Evolutionary conservation across 2,888 invertebrate genomes (phyloP), one percentile per base, ranked within the genome.

Genomic region (Conistra vaccinii): DNA sequence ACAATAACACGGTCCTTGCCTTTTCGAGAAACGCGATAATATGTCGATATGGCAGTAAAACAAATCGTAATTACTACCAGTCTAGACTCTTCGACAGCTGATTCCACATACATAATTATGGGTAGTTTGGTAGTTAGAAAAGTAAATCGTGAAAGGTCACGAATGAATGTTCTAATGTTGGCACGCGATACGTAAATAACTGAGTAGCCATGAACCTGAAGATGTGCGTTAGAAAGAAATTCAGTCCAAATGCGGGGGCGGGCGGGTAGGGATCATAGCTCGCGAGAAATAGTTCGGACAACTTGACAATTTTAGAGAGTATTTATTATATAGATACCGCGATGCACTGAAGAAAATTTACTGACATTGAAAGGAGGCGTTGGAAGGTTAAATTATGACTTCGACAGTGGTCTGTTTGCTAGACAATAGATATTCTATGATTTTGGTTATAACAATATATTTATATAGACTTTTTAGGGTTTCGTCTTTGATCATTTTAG

Each of bases 191-290:
- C 83, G 85, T 82, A 89, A 90, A 90, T 90, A 91, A 81, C 83
- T 83, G 85, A 76, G 78, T 83, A 90, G 86, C 92, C 93, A 75
- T 93, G 93, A 94, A 94, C 93, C 89, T 92, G 87, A 88, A 81
- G 84, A 86, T 85, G 87, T 81, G 77, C 68, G 76, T 80, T 78
- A 69, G 69, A 87, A 90, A 89, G 84, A 88, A 87, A 91, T 84
- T 83, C 60, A 77, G 85, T 81, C 73, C 75, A 79, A 72, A 67
- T 63, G 87, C 81, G 88, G 82, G 87, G 89, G 90, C 85, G 87
- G 89, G 89, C 85, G 84, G 55, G 0, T 71, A 66, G 78, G 62
- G 69, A 69, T 17, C n/a, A 53, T 57, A 75, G n/a, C 67, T 71
- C 29, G 29, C 23, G n/a, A 39, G 35, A 55, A 73, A 67, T 68